These are phyloP conservation scores for Fukomys damarensis DNA, from an alignment of 2,113 vertebrate genomes.

Conservation along the genomic window DNA sequence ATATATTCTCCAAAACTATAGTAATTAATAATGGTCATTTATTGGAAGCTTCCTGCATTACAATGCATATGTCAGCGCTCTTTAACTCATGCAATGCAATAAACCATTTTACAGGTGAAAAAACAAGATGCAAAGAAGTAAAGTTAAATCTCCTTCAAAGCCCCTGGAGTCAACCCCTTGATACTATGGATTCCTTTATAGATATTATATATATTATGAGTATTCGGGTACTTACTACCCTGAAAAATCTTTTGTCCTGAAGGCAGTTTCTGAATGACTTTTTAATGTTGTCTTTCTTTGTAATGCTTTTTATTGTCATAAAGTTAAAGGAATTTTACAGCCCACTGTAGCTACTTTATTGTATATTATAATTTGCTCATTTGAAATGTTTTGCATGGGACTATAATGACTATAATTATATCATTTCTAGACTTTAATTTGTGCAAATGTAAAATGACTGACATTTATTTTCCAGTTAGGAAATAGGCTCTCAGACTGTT, in stretches of 20 bases:
- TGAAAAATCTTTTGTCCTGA: constrained; percentile 14
- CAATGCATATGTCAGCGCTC: background rate
- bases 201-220: background rate
- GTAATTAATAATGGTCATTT: background rate
- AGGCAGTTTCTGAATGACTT: background rate
- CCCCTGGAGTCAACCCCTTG: background rate
- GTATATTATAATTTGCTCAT: constrained; percentile 42
- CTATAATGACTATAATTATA: constrained; percentile 46
- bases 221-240: background rate
- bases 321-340: constrained; percentile 15
- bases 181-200: background rate
- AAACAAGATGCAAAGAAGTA: background rate
- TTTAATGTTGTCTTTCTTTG: background rate
- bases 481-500: constrained; percentile 6
- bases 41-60: background rate
- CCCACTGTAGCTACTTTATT: constrained; percentile 1
- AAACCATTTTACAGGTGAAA: background rate
- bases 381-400: constrained; percentile 20
- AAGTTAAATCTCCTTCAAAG: background rate
- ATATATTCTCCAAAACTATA: constrained; percentile 6
- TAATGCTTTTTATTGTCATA: background rate
- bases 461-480: constrained; percentile 47
- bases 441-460: constrained; percentile 33
- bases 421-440: constrained; percentile 49
- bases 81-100: background rate